Base-by-base conservation (phyloP, 1,140 invertebrate species). In the Neotoxoptera formosana region DNA sequence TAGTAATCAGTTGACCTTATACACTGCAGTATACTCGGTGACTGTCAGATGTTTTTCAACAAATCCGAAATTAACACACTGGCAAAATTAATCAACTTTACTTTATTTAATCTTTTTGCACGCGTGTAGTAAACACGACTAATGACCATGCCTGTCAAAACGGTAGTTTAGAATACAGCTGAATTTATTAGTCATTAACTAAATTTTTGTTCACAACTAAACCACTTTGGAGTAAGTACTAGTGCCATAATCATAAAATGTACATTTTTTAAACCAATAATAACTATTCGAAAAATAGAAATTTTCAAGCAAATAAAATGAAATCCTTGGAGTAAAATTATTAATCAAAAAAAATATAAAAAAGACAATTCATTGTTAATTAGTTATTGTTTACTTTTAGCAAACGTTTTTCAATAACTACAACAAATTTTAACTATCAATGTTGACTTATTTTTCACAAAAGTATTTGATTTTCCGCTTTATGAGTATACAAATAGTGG, bases 121-220 rank as follows among this genome's bases (percentile, higher is more conserved):
- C 23, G 21, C 34, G 48, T 89, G 34, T 56, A 25, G 34, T 34
- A 25, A 36, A 89, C 48, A 89, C 34, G 6, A 56, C n/a, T 89
- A 89, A 89, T 89, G 34, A 89, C 51, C n/a, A 53, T 56, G 34
- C n/a, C 88, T 56, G 88, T 89, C 88, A 89, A 89, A 56, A 51
- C 21, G 34, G 48, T 89, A 2, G 51, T 53, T 89, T 89, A 47
- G 20, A 23, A 56, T 56, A 89, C 4, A 30, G 34, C 25, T 48
- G 48, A 34, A 41, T 89, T 89, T 56, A 87, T 87, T 48, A 87
- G 34, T 89, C 87, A 89, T 36, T 53, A 56, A 56, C 48, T 89
- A 53, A 51, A 89, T 89, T 51, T 89, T 48, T n/a, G 9, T 89
- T 34, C 30, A 53, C 34, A 53, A 89, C 21, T 14, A 88, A 88